Conservation (phyloP, 2,888 invertebrate genomes). For the Volucella inflata region DNA sequence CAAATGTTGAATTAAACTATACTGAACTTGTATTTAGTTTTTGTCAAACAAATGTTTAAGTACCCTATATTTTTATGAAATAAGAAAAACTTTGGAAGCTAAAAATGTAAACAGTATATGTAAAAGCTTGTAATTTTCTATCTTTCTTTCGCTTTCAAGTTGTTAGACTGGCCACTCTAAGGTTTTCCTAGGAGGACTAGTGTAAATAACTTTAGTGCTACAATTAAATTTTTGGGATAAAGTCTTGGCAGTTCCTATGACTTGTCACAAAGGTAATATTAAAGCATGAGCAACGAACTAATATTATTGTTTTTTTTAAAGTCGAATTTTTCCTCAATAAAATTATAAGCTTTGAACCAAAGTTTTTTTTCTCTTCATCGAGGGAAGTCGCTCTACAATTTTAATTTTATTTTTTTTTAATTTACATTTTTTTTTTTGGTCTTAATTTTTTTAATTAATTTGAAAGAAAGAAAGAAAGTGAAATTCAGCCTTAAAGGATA, state of each 20-base stretch:
- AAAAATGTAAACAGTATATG: no score
- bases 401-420: no score
- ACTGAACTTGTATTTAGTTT: neutral
- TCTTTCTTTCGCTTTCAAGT: neutral
- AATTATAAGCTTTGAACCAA: no score
- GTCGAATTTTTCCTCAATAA: no score
- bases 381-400: no score
- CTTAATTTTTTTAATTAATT: no score
- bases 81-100: neutral
- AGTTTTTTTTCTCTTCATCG: no score
- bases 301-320: no score
- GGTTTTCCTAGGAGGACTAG: neutral
- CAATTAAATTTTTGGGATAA: neutral
- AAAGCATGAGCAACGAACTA: neutral
- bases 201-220: neutral
- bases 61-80: neutral
- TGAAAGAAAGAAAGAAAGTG: no score
- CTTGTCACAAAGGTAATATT: neutral
- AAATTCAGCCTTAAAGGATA: no score
- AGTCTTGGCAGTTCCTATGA: neutral
- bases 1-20: neutral
- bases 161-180: neutral
- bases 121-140: no score
- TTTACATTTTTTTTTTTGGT: no score
- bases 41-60: neutral